Percentiles rank a stretch among this genome's conserved stretches.
These are phyloP conservation scores for Cynocephalus volans DNA, from an alignment of 2,113 vertebrate species.

Conservation along the genomic window DNA sequence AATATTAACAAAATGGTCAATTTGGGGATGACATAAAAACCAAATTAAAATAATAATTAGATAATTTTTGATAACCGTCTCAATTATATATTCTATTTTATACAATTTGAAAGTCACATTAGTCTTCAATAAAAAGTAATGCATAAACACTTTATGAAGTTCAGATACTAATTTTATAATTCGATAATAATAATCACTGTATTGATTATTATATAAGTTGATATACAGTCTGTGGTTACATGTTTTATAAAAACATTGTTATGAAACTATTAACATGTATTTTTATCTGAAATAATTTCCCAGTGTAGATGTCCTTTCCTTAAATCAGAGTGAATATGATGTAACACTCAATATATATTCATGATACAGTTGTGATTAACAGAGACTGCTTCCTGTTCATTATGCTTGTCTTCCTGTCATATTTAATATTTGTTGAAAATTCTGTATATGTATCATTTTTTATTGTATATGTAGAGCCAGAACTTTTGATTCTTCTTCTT, in stretches of 20 bases:
- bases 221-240: background rate
- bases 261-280: background rate
- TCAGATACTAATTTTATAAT: constrained; percentile 25
- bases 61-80: background rate
- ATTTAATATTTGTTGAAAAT: constrained; percentile 20
- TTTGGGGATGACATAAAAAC: background rate
- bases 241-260: background rate
- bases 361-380: background rate
- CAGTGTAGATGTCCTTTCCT: background rate
- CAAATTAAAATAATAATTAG: constrained; percentile 30
- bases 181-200: background rate
- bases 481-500: background rate
- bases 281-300: constrained; percentile 13
- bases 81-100: background rate
- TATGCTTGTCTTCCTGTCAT: background rate
- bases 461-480: background rate
- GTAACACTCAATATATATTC: background rate
- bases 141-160: background rate
- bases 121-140: background rate
- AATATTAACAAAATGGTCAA: constrained; percentile 1
- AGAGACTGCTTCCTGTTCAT: background rate
- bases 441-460: background rate
- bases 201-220: background rate
- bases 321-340: background rate
- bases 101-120: background rate